These are phyloP conservation scores for Malurus alboscapulatus DNA, from an alignment of 2,113 vertebrate species.

Conservation along the genomic window DNA sequence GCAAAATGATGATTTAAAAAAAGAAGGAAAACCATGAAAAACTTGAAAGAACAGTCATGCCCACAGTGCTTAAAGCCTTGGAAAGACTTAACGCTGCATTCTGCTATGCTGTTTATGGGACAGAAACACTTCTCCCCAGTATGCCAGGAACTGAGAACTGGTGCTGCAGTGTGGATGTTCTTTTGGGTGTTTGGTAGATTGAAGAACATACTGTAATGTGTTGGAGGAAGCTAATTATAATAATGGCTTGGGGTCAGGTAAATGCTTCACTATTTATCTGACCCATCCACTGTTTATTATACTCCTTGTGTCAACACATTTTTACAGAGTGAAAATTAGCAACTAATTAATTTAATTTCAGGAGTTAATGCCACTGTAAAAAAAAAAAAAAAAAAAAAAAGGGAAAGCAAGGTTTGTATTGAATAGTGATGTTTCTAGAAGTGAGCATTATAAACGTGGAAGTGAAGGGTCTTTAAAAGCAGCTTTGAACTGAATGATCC, in stretches of 20 bases:
- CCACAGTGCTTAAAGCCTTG: background rate
- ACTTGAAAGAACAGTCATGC: background rate
- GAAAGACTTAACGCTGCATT: background rate
- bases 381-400: background rate
- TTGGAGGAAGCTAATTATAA: slow-evolving; percentile 29
- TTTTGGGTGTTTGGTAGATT: background rate
- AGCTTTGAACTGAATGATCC: background rate
- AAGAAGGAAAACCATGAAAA: background rate
- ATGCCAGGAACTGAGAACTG: background rate
- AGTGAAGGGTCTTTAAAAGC: background rate
- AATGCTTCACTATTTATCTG: slow-evolving; percentile 38
- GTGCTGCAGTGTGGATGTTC: background rate
- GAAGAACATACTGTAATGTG: background rate
- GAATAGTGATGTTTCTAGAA: background rate
- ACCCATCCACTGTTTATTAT: slow-evolving; percentile 41
- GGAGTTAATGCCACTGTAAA: slow-evolving; percentile 7
- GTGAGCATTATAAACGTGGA: background rate
- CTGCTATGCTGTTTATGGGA: background rate
- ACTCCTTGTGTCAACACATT: slow-evolving; percentile 30
- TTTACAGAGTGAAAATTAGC: slow-evolving; percentile 50
- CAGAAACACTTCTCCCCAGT: background rate
- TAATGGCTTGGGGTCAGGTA: slow-evolving; percentile 37
- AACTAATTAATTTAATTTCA: slow-evolving; percentile 64
- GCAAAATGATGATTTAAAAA: background rate
- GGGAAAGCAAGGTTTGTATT: background rate